Conservation (phyloP, 2,888 invertebrate genomes). For the Corythucha ciliata region DNA sequence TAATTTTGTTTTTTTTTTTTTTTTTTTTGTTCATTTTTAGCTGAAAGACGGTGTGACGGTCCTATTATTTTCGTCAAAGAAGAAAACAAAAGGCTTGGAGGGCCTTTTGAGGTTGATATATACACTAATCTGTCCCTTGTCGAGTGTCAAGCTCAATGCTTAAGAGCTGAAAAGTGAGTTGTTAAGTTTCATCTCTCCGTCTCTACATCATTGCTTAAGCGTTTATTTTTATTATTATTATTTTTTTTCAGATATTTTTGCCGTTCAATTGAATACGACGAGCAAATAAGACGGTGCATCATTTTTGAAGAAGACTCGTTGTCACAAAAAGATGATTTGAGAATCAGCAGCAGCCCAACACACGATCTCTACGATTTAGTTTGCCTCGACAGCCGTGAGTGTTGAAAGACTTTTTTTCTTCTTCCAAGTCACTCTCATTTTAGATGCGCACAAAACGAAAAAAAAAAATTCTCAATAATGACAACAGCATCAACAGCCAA, state of each 20-base stretch:
- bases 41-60: conserved; percentile 77
- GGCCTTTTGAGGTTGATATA: conserved; percentile 80
- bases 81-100: conserved; percentile 76
- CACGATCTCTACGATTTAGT: conserved; percentile 83
- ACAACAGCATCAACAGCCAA: conserved; percentile 51
- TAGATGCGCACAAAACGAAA: neutral
- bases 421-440: neutral
- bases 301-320: conserved; percentile 84
- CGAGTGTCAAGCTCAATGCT: conserved; percentile 80
- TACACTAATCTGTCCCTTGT: conserved; percentile 77
- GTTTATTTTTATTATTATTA: conserved; percentile 10
- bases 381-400: conserved; percentile 83
- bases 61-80: conserved; percentile 80
- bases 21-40: conserved; percentile 42
- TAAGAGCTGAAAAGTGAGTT: conserved; percentile 71
- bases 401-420: neutral
- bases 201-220: neutral
- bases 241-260: conserved; percentile 59
- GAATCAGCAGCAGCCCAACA: conserved; percentile 71
- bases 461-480: neutral
- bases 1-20: conserved; percentile 12
- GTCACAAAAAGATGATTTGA: conserved; percentile 79
- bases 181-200: neutral
- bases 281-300: conserved; percentile 76
- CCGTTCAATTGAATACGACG: conserved; percentile 81